Evolutionary conservation across 2,113 vertebrate genomes (phyloP), one percentile per base, ranked within the genome.

Genomic region (Nothoprocta perdicaria): DNA sequence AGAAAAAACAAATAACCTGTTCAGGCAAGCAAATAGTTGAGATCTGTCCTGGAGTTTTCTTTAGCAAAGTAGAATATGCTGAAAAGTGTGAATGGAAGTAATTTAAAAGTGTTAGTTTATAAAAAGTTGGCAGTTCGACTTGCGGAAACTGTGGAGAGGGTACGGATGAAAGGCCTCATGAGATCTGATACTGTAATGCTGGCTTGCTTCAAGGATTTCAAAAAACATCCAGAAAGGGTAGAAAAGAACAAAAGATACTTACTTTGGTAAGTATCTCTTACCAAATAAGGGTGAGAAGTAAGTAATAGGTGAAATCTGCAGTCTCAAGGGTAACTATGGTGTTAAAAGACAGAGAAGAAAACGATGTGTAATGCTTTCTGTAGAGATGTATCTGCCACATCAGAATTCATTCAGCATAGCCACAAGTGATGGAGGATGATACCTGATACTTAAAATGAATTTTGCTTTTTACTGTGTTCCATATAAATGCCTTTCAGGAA

Each of bases 51-150:
- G 52, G 90, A 93, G 73, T 43, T 7, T 65, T 83, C 68, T 85
- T 92, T 48, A 93, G 57, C 18, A 90, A 91, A 78, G 13, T 15
- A 79, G 77, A 89, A 91, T 60, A 84, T 80, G 18, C 14, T 82
- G 63, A 38, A 29, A 86, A 91, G 84, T 94, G 83, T 87, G 89
- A 94, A 83, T 3, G 82, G 46, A 95, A 94, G 68, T 72, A 94
- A 97, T 95, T 91, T 86, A 11, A 61, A 97, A 80, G 93, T 91
- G 88, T 84, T 90, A 71, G 72, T 62, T 84, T 94, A 80, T 45
- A 77, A 81, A 90, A 88, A 74, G n/a, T 11, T 86, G 65, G 19
- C 38, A 81, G 40, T 63, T 95, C 86, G 84, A 86, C 89, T 90
- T 76, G 71, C 58, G 38, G 21, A 88, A 83, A 13, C 67, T 93